These are phyloP conservation scores for Pseudomyrmex gracilis DNA, from an alignment of 1,140 invertebrate species.

Conservation along the genomic window DNA sequence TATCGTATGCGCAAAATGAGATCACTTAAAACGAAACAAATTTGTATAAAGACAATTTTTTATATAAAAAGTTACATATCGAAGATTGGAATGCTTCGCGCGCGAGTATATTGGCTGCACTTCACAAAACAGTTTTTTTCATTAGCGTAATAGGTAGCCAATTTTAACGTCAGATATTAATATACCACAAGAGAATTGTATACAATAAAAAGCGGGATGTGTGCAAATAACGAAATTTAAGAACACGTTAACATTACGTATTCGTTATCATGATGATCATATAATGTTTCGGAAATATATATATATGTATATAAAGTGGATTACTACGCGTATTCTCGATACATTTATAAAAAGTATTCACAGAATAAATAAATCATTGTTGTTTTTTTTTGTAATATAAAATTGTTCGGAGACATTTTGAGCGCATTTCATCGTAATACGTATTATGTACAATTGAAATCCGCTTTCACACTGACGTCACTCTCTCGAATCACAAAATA, in stretches of 20 bases:
- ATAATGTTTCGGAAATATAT: slow-evolving; percentile 10
- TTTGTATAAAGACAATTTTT: slow-evolving; percentile 18
- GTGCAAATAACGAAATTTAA: slow-evolving; percentile 21
- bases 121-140: background rate
- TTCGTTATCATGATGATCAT: background rate
- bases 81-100: slow-evolving; percentile 7
- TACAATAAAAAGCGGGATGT: slow-evolving; percentile 9
- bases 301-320: slow-evolving; percentile 17
- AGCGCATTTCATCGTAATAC: slow-evolving; percentile 62
- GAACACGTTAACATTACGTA: background rate
- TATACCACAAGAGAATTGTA: background rate
- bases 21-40: slow-evolving; percentile 29
- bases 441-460: slow-evolving; percentile 76
- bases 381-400: slow-evolving; percentile 38
- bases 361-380: slow-evolving; percentile 29
- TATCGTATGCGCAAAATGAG: background rate
- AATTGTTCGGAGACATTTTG: slow-evolving; percentile 48
- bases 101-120: background rate
- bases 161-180: slow-evolving; percentile 18
- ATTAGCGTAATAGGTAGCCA: background rate
- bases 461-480: slow-evolving; percentile 58
- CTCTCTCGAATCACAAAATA: slow-evolving; percentile 68
- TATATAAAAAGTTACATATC: slow-evolving; percentile 28
- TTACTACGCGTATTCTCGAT: slow-evolving; percentile 19
- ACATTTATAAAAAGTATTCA: slow-evolving; percentile 40